Conservation (phyloP, 2,888 invertebrate genomes). For the Leptopilina syphax region DNA sequence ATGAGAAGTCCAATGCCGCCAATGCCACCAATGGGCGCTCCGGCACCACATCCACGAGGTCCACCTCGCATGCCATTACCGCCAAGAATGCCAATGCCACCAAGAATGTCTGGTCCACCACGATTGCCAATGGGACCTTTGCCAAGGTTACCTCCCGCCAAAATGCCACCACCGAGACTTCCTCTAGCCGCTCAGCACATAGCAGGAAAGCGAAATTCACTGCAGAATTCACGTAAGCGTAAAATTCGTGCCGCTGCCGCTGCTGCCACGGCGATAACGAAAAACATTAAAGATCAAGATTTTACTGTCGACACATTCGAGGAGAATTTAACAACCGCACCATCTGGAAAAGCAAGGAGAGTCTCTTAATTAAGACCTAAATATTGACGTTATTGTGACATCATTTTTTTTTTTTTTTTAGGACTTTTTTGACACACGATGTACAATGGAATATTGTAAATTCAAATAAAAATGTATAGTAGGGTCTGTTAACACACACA, state of each 20-base stretch:
- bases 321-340: slow-evolving; percentile 63
- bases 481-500: not conserved
- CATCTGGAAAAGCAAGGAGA: slow-evolving; percentile 6
- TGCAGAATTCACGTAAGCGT: slow-evolving; percentile 42
- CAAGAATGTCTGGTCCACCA: slow-evolving; percentile 52
- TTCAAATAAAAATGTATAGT: slow-evolving; percentile 28
- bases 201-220: slow-evolving; percentile 13
- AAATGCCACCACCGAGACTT: slow-evolving; percentile 57
- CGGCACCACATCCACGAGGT: slow-evolving; percentile 46
- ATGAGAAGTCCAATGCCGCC: slow-evolving; percentile 9
- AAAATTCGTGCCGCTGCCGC: slow-evolving; percentile 24
- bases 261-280: not conserved
- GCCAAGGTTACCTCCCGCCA: slow-evolving; percentile 56
- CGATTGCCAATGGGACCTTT: slow-evolving; percentile 54
- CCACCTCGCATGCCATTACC: slow-evolving; percentile 45
- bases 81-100: slow-evolving; percentile 50
- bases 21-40: slow-evolving; percentile 39
- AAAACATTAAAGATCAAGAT: slow-evolving; percentile 62
- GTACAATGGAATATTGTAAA: slow-evolving; percentile 21
- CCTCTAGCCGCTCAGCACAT: slow-evolving; percentile 45
- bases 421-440: not conserved
- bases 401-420: too few relatives aligned
- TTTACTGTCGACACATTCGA: slow-evolving; percentile 70
- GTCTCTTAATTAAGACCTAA: not conserved
- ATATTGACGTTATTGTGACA: not conserved